A percentile compares a stretch with the other conserved stretches of the same genome.
Evolutionary conservation across 2,113 vertebrate species (phyloP).

Genomic region (Lamprotornis superbus): DNA sequence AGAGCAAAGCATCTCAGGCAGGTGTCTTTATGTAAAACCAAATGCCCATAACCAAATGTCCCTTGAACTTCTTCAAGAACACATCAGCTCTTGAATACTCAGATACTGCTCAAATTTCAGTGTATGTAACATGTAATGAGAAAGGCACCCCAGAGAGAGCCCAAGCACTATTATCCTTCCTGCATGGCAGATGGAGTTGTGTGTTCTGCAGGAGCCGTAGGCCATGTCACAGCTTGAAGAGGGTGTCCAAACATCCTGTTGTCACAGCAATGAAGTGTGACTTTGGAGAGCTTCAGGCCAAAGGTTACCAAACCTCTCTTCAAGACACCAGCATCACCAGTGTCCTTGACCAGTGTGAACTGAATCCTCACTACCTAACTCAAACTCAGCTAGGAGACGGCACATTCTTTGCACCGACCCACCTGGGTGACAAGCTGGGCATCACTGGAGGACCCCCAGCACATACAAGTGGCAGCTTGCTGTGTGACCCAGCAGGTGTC

Average conservation of each 20-base stretch:
- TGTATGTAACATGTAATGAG: accelerated
- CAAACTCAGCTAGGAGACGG: background rate
- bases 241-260: background rate
- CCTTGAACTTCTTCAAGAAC: background rate
- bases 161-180: background rate
- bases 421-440: background rate
- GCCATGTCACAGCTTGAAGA: accelerated
- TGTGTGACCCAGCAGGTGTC: background rate
- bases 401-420: background rate
- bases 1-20: background rate
- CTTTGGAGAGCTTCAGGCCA: background rate
- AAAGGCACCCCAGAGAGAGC: background rate
- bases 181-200: background rate
- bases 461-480: background rate
- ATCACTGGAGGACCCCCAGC: background rate
- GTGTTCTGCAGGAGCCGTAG: background rate
- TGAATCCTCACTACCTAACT: background rate
- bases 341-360: background rate
- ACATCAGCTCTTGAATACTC: background rate
- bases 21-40: background rate
- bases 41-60: background rate
- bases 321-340: background rate
- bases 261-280: background rate
- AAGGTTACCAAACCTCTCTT: background rate
- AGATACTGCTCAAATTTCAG: background rate